Conservation (phyloP, 2,888 invertebrate genomes). For the Orchesellides sinensis region DNA sequence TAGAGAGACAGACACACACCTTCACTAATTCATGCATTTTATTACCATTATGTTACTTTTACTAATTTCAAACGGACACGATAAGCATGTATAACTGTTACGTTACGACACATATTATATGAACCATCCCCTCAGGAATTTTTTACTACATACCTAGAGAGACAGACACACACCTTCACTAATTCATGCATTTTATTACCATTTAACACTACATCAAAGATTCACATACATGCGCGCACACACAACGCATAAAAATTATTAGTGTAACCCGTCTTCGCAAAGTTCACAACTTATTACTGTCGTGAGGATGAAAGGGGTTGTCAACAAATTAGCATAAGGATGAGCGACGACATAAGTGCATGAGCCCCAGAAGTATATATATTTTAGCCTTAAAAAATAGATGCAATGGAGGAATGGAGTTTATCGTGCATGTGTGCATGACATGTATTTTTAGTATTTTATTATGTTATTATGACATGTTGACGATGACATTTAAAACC, state of each 20-base stretch:
- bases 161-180: constrained; percentile 3
- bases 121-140: constrained; percentile 18
- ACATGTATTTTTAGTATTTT: not conserved
- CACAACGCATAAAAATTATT: constrained; percentile 5
- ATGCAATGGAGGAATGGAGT: too few relatives aligned
- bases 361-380: not conserved
- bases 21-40: not conserved
- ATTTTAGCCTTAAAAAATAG: too few relatives aligned
- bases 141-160: not conserved
- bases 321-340: not conserved
- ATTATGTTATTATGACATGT: constrained; percentile 34
- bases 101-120: not conserved
- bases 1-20: not conserved
- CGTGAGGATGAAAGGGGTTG: not conserved
- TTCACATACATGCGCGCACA: not conserved
- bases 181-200: constrained; percentile 3
- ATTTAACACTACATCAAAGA: not conserved
- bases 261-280: not conserved
- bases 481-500: constrained; percentile 21
- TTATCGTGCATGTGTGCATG: not conserved
- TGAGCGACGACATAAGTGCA: too few relatives aligned
- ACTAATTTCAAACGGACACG: not conserved
- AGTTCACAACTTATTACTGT: not conserved
- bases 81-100: not conserved
- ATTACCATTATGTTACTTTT: too few relatives aligned